Conservation (phyloP, 2,888 invertebrate species). For the Meteorus colon region DNA sequence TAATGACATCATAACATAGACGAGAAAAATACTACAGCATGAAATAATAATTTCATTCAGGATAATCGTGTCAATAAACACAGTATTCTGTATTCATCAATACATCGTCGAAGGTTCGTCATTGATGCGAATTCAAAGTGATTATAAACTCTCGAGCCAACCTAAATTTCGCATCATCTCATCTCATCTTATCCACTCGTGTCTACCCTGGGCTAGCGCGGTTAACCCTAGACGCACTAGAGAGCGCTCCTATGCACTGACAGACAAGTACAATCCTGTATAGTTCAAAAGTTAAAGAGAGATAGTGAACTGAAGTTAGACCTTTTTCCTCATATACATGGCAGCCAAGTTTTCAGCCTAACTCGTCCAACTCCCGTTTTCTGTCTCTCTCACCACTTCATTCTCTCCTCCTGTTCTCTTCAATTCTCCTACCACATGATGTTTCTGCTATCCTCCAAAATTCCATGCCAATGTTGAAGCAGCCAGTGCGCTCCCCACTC, state of each 20-base stretch:
- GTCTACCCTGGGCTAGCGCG: conserved; percentile 34
- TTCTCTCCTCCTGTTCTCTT: neutral
- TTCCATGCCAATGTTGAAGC: conserved; percentile 40
- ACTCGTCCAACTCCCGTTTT: neutral
- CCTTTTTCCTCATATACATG: conserved; percentile 22
- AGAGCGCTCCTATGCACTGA: conserved; percentile 21
- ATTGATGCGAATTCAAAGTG: conserved; percentile 36
- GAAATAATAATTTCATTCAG: no score
- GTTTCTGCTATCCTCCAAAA: conserved; percentile 25
- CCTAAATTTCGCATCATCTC: conserved; percentile 13
- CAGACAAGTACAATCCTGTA: conserved; percentile 8
- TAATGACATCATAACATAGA: no score
- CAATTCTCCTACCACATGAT: conserved; percentile 5
- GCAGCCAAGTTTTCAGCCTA: conserved; percentile 38
- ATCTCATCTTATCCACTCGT: conserved; percentile 6
- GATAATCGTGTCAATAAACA: neutral
- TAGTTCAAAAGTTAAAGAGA: neutral
- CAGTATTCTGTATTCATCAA: conserved; percentile 5
- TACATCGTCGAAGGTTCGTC: neutral
- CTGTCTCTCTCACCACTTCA: neutral
- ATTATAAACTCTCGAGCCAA: conserved; percentile 30
- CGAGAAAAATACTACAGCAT: no score
- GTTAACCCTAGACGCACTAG: conserved; percentile 38
- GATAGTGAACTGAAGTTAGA: neutral
- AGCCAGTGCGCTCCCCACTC: conserved; percentile 26